phyloP scores from a whole-genome alignment of 2,113 vertebrate species.

The Bucco capensis region DNA sequence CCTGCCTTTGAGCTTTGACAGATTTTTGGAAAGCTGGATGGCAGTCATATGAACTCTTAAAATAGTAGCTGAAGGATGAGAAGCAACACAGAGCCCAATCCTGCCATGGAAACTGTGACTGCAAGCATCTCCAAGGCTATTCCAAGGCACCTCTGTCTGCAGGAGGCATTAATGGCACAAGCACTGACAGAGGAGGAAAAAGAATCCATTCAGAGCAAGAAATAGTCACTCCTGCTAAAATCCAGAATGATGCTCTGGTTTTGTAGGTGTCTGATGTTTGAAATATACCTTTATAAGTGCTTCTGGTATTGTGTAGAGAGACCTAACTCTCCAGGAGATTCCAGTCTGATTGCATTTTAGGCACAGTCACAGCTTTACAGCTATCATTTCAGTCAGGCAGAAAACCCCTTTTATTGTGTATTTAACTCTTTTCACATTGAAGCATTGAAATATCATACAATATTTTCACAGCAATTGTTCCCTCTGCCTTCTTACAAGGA shows the following conservation, averaged over 20 bases:
- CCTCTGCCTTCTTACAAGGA: neutral
- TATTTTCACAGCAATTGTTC: neutral
- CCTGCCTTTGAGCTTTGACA: neutral
- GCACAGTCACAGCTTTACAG: slow-evolving; percentile 1
- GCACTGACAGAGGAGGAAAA: neutral
- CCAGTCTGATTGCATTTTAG: slow-evolving; percentile 21
- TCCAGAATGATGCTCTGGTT: neutral
- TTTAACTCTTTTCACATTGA: neutral
- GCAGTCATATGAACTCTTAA: slow-evolving; percentile 36
- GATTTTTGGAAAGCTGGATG: slow-evolving; percentile 20
- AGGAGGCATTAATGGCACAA: slow-evolving; percentile 5
- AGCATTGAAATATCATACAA: neutral
- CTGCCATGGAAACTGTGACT: slow-evolving; percentile 14
- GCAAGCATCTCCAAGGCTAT: neutral
- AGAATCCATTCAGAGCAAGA: neutral
- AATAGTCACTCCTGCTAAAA: neutral
- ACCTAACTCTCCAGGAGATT: neutral
- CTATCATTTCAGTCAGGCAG: neutral
- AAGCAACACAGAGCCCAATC: neutral
- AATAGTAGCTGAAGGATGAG: slow-evolving; percentile 13
- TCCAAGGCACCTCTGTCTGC: slow-evolving; percentile 1
- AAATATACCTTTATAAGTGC: neutral
- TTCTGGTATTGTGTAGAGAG: neutral
- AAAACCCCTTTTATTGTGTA: neutral
- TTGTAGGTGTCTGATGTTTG: neutral